Base-by-base conservation (phyloP, 2,888 invertebrate genomes). In the Adelognathus sp. region DNA sequence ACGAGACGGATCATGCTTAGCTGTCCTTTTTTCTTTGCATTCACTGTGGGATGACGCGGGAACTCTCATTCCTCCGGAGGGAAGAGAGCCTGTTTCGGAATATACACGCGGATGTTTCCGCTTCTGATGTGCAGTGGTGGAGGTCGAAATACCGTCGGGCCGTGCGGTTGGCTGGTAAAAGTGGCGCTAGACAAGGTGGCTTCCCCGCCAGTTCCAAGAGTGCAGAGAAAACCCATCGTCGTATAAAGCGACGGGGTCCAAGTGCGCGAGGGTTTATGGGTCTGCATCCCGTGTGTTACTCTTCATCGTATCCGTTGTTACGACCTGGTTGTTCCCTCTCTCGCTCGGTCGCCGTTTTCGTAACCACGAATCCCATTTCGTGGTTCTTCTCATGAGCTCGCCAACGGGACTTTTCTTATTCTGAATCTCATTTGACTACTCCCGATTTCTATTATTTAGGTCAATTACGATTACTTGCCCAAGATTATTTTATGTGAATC, bases 261-360 rank as follows among this genome's bases (percentile, higher is more conserved):
- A 82, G 82, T 58, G 85, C 83, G 88, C 81, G 84, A 84, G 85
- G 83, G 86, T 90, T 90, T 90, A 90, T 90, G 88, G 87, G 87
- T 88, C 88, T 88, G 89, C 88, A 89, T 90, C 88, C 88, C 88
- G 87, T 89, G 88, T 86, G 87, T n/a, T n/a, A n/a, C 50, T 50
- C 87, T 88, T 83, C 85, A 85, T 85, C 90, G 87, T 89, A 89
- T 89, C 86, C 87, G 81, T 81, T 82, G 88, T 90, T 90, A 90
- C 88, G 67, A 60, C 33, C 56, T 60, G 41, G 56, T 36, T n/a
- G n/a, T n/a, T n/a, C n/a, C n/a, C 36, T 27, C 21, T 41, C 52
- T 41, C 27, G 31, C 44, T n/a, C 44, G 50, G 21, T 21, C 9
- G 4, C 44, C 18, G 41, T 33, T 58, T 24, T 64, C 85, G 84